Percentiles rank a stretch among this genome's conserved stretches.
These are phyloP conservation scores for Rotaria magnacalcarata DNA, from an alignment of 2,888 invertebrate species.

Conservation along the genomic window DNA sequence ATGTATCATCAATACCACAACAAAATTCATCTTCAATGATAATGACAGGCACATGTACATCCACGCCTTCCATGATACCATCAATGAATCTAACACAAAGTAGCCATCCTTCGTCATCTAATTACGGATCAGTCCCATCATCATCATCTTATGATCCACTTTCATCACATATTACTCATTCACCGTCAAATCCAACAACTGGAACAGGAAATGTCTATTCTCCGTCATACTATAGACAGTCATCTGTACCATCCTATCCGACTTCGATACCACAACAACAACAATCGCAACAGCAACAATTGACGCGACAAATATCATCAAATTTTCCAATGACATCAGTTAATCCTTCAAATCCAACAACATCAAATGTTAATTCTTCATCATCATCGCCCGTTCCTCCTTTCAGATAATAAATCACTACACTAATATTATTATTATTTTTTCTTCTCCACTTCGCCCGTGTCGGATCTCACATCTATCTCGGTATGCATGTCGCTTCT, in stretches of 20 bases:
- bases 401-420: conserved; percentile 3
- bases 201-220: background rate
- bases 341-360: background rate
- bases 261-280: background rate
- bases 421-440: background rate
- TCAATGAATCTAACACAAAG: background rate
- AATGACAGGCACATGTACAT: background rate
- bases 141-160: conserved; percentile 20
- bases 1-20: background rate
- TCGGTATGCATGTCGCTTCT: conserved; percentile 14
- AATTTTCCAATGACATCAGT: conserved; percentile 10
- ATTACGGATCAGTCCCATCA: background rate
- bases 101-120: conserved; percentile 2
- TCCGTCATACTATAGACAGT: conserved; percentile 5
- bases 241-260: background rate
- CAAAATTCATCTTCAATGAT: conserved; percentile 8
- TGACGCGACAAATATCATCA: background rate
- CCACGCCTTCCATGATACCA: background rate
- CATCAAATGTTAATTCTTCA: conserved; percentile 12
- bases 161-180: conserved; percentile 13
- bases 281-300: background rate
- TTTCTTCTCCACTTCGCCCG: background rate
- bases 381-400: background rate
- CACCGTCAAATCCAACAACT: background rate
- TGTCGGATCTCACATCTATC: conserved; percentile 31